Evolutionary conservation across 2,888 invertebrate species (phyloP).

Genomic region (Drosophila atroscutellata): DNA sequence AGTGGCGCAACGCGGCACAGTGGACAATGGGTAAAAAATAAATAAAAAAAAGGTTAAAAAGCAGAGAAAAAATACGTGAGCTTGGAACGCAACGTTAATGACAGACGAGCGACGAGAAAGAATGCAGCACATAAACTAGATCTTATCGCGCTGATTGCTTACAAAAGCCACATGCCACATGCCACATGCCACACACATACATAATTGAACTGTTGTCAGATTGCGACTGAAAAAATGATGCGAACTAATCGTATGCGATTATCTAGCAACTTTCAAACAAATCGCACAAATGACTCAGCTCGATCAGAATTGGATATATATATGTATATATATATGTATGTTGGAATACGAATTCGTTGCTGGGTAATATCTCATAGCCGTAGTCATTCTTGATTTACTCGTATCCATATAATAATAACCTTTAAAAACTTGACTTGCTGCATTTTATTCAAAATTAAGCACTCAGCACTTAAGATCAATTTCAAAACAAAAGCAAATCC

Average conservation of each 20-base stretch:
- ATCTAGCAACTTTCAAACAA: constrained; percentile 2
- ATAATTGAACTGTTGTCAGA: constrained; percentile 9
- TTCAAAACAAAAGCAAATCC: background rate
- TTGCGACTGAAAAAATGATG: constrained; percentile 4
- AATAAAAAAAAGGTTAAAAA: background rate
- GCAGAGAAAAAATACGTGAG: constrained; percentile 28
- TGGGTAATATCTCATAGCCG: background rate
- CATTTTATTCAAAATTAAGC: background rate
- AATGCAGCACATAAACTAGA: constrained; percentile 53
- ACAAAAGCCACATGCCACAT: constrained; percentile 26
- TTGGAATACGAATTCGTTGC: background rate
- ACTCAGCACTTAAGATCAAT: background rate
- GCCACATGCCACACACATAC: constrained; percentile 10
- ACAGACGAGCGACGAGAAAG: constrained; percentile 18
- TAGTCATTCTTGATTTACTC: background rate
- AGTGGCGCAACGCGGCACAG: constrained; percentile 36
- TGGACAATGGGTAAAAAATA: constrained; percentile 12
- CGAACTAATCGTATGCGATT: constrained; percentile 8
- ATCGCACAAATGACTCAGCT: background rate
- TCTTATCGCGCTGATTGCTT: constrained; percentile 34
- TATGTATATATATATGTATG: no score
- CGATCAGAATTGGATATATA: background rate
- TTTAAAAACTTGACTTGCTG: background rate
- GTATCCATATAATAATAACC: background rate
- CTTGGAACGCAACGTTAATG: constrained; percentile 37